Evolutionary conservation across 2,113 vertebrate species (phyloP), one percentile per base, ranked within the genome.

Genomic region (Terrapene triunguis): DNA sequence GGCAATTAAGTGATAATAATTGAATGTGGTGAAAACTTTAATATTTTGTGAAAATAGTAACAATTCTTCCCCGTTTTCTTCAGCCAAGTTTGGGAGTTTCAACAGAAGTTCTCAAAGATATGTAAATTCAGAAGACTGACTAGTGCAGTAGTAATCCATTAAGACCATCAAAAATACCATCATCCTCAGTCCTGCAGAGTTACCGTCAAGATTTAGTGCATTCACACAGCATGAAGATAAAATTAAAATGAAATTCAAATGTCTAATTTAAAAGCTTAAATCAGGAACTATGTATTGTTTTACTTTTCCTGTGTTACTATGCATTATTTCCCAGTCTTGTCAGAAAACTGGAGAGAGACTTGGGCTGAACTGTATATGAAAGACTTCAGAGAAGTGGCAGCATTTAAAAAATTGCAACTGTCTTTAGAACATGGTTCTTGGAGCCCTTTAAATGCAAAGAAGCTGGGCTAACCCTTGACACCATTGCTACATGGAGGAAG

Each of bases 231-330:
- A 93, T 29, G 35, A 82, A 79, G 80, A 69, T 4, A 93, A 69
- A 47, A 80, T 89, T 96, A 91, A 53, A 54, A 88, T 94, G 89
- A 93, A 88, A 86, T 89, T 91, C 85, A 69, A 84, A 88, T 69
- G 57, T 89, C 87, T 88, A 88, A 88, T 48, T 59, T 69, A 69
- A 91, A 89, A 94, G 32, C 53, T 53, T 89, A 32, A 88, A 55
- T 88, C 72, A 86, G 53, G 72, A 50, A 78, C 74, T 29, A 55
- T 21, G 2, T 55, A 25, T 55, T 55, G 54, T 53, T 53, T 53
- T 19, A 21, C 17, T n/a, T 8, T 65, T 10, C 62, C 32, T 65
- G 6, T 3, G 17, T 53, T 55, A 55, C 57, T 59, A 29, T 59
- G 57, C 10, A 29, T 59, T 69, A 32, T 7, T 21, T 69, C 35